These are phyloP conservation scores for Uropetala carovei DNA, from an alignment of 2,888 invertebrate genomes.

Conservation along the genomic window DNA sequence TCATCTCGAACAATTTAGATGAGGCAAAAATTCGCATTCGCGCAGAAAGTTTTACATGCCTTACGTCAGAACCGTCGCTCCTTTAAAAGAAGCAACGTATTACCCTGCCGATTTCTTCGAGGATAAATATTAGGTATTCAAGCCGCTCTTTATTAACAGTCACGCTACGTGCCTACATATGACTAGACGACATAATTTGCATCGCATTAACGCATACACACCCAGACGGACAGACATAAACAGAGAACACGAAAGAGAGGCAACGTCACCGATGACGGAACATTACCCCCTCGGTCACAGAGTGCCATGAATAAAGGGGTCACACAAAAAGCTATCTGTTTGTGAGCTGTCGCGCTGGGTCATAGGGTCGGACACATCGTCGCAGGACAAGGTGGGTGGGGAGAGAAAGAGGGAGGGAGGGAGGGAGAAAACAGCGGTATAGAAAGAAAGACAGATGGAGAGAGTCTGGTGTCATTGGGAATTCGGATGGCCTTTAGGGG, in stretches of 20 bases:
- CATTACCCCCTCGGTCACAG: not conserved
- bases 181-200: not conserved
- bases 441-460: not conserved
- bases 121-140: not conserved
- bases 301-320: not conserved
- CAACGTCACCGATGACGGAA: not conserved
- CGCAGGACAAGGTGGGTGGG: not conserved
- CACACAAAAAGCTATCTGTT: slow-evolving; percentile 4
- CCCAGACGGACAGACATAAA: not conserved
- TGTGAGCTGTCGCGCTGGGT: not conserved
- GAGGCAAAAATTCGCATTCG: too few species aligned
- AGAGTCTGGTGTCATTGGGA: not conserved
- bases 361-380: not conserved
- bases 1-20: too few species aligned
- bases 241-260: not conserved
- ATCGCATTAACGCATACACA: not conserved
- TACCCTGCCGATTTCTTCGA: too few species aligned
- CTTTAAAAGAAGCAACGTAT: too few species aligned
- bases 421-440: not conserved
- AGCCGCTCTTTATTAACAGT: not conserved
- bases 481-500: not conserved
- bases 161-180: not conserved
- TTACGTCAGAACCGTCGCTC: too few species aligned
- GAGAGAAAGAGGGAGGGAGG: not conserved
- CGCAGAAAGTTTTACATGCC: too few species aligned